Conservation (phyloP, 2,797 vertebrate genomes). For the Coracias cyanogaster region DNA sequence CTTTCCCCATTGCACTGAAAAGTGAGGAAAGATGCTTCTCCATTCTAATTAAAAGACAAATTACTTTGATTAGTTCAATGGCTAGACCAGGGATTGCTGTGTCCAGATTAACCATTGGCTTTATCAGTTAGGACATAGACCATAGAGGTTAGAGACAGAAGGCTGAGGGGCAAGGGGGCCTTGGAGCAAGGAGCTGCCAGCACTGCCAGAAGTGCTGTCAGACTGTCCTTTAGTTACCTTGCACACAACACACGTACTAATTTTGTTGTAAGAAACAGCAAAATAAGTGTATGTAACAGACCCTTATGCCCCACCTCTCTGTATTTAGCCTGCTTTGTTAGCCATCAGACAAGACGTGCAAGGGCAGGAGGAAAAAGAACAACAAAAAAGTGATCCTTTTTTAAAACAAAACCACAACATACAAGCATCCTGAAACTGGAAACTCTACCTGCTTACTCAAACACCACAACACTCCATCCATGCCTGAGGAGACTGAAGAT, state of each 20-base stretch:
- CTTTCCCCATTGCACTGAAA: neutral
- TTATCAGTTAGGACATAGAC: neutral
- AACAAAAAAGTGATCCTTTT: neutral
- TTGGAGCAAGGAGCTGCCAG: neutral
- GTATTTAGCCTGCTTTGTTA: neutral
- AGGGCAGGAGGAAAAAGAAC: neutral
- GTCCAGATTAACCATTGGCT: neutral
- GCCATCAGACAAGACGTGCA: too few species aligned
- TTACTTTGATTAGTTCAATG: neutral
- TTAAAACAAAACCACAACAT: neutral
- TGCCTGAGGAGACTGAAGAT: neutral
- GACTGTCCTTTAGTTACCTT: neutral
- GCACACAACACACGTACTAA: fast-evolving
- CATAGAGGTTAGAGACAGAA: neutral
- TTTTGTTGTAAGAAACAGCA: neutral
- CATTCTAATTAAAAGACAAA: neutral
- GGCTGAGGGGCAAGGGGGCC: neutral
- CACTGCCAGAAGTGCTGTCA: neutral
- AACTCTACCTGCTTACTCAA: neutral
- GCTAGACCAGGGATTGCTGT: neutral
- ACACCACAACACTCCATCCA: too few species aligned
- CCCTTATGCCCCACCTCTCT: neutral
- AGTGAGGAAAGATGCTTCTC: neutral
- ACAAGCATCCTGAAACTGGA: neutral
- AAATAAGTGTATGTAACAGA: neutral